Evolutionary conservation across 2,797 vertebrate genomes (phyloP).

Genomic region (Florisuga fusca): DNA sequence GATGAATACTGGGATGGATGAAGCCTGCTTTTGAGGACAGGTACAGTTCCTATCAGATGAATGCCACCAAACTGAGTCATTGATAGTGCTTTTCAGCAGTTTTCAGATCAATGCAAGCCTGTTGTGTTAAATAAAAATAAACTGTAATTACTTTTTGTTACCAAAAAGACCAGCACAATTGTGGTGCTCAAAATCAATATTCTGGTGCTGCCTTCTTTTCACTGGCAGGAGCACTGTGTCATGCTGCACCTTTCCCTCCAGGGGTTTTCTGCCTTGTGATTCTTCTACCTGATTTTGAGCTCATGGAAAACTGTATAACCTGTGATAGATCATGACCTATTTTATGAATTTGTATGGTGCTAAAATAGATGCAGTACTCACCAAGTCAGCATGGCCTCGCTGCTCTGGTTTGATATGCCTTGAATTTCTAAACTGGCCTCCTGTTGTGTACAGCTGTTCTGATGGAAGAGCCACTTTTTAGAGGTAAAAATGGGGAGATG

Average conservation of each 20-base stretch:
- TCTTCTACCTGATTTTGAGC: background rate
- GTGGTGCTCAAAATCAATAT: background rate
- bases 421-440: background rate
- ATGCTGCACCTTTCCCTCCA: background rate
- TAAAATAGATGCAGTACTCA: constrained; percentile 12
- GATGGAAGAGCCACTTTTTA: background rate
- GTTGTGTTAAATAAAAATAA: background rate
- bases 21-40: background rate
- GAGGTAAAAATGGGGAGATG: background rate
- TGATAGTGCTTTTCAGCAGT: background rate
- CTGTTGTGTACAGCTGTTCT: background rate
- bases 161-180: background rate
- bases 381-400: background rate
- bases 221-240: accelerated
- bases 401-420: background rate
- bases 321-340: background rate
- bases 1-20: background rate
- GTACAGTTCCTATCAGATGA: accelerated
- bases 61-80: background rate
- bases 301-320: background rate
- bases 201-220: background rate
- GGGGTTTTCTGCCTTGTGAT: background rate
- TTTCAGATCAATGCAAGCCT: background rate
- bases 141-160: background rate
- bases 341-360: background rate